Evolutionary conservation across 2,113 vertebrate species (phyloP), one percentile per base, ranked within the genome.

Genomic region (Cariama cristata): DNA sequence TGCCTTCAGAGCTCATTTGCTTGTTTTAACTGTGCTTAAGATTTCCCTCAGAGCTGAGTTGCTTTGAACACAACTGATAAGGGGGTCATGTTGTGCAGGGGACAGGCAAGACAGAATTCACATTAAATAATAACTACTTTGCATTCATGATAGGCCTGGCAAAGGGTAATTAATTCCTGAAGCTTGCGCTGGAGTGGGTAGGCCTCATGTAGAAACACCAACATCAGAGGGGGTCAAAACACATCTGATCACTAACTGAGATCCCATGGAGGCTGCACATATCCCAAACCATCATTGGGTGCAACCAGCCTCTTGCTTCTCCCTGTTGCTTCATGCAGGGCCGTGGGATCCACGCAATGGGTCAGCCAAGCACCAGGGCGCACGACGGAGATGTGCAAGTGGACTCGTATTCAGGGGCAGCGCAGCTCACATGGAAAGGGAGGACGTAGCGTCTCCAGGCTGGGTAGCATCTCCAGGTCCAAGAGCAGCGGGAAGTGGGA

Each of bases 241-340:
- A 2, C 10, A 58, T 12, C 50, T n/a, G 27, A 42, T 4, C 3
- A 1, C 1, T 18, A 66, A 55, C 11, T 0, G 0, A 84, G 68
- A 62, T 4, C 7, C 18, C 20, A 2, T 0, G 2, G 6, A 42
- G 59, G 59, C 63, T 76, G 45, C 72, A 44, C 0, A 0, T 30
- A 30, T 30, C 45, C 67, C n/a, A 38, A 0, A 52, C 2, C 23
- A 45, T 14, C n/a, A 3, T 4, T 0, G 0, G 5, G 38, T 35
- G 30, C 33, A 68, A 23, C 20, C 17, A 3, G 33, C 59, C 53
- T 33, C 52, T 49, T 17, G 33, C 59, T 47, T 33, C 52, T 49
- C 19, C 27, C 27, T 26, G 11, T 13, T 14, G 5, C 56, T 76
- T 24, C 42, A 4, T 5, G 10, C 33, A 33, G 71, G 13, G 7